Base-by-base conservation (phyloP, 1,140 invertebrate species). In the Nephila pilipes region DNA sequence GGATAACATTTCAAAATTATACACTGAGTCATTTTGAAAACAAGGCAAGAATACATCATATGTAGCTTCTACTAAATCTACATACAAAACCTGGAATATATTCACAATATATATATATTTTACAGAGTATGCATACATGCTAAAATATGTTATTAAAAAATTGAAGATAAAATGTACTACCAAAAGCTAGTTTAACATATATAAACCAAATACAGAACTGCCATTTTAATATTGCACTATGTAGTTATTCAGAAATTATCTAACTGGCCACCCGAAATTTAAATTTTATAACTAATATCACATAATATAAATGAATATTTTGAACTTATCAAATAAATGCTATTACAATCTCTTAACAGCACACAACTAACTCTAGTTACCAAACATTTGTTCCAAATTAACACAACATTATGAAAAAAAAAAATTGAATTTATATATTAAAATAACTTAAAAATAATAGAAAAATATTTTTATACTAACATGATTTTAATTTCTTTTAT, bases 101-200 rank as follows among this genome's bases (percentile, higher is more conserved):
- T 92, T 85, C 60, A 92, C 81, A 85, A 85, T 92, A 60, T 36
- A 80, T 75, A 60, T 83, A 46, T 90, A 32, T 92, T 85, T 38
- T 92, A 85, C 90, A 92, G 90, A 92, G 38, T 92, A 65, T 92
- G 90, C 90, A 85, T 55, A 92, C 90, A 92, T 92, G 90, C 90
- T 92, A 92, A 92, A 92, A 92, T 92, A 92, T 92, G 32, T 85
- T 85, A 36, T 92, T 92, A 92, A 92, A 92, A 92, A 92, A 92
- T 92, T 55, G 90, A 92, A 92, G 90, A 85, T 92, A 92, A 92
- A 92, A 92, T 92, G 38, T 83, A 83, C 90, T 92, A 92, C 79
- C 36, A 60, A 92, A 92, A 87, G 69, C 81, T 81, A 85, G 60
- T 85, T 91, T 92, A 92, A 92, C 69, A 83, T 85, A 85, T 81